Conservation (phyloP, 2,113 vertebrate genomes). For the sheep (Ovis aries) region DNA sequence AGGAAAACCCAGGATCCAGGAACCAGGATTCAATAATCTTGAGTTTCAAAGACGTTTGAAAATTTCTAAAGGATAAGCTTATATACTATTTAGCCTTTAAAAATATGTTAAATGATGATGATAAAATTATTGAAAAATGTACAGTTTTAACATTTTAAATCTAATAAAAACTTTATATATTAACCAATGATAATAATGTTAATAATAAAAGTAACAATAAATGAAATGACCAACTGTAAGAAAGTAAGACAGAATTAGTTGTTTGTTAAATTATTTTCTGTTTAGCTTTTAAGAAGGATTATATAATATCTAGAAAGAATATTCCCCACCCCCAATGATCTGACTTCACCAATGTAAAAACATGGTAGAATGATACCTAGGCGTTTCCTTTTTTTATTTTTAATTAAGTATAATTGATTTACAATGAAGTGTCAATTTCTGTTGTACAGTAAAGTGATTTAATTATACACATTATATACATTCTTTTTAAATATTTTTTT, state of each 20-base stretch:
- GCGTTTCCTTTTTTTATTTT: background rate
- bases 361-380: background rate
- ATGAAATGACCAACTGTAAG: background rate
- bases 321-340: background rate
- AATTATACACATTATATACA: background rate
- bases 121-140: background rate
- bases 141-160: background rate
- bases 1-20: background rate
- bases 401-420: background rate
- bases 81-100: background rate
- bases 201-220: background rate
- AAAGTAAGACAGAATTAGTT: background rate
- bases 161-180: background rate
- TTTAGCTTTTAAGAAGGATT: background rate
- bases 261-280: background rate
- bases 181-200: background rate
- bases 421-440: background rate
- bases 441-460: background rate
- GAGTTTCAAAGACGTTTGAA: background rate
- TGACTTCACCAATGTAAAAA: background rate
- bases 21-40: background rate
- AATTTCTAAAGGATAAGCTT: background rate
- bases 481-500: background rate
- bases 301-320: background rate
- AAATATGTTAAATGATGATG: background rate